Percentiles rank a stretch among this genome's conserved stretches.
These are phyloP conservation scores for Acleris sparsana DNA, from an alignment of 2,888 invertebrate species.

Conservation along the genomic window DNA sequence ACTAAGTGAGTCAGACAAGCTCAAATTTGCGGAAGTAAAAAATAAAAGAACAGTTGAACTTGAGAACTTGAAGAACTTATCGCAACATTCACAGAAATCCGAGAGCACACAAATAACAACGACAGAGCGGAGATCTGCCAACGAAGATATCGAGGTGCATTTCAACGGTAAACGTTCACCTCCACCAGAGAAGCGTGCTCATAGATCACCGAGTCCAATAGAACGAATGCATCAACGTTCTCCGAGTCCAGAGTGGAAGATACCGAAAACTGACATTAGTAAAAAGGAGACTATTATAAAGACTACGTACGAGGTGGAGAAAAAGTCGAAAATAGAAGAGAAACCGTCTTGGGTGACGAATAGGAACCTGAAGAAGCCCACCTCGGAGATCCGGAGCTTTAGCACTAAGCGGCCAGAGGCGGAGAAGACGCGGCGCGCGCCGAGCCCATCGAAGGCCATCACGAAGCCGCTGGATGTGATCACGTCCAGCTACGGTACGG, in stretches of 20 bases:
- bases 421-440: conserved; percentile 68
- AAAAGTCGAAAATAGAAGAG: conserved; percentile 73
- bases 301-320: conserved; percentile 60
- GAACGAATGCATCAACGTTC: conserved; percentile 57
- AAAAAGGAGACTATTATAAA: conserved; percentile 67
- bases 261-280: conserved; percentile 53
- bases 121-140: conserved; percentile 62
- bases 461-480: conserved; percentile 85
- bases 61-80: conserved; percentile 48
- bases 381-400: conserved; percentile 63
- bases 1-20: conserved; percentile 64
- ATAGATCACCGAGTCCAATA: conserved; percentile 42
- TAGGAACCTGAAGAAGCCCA: conserved; percentile 81
- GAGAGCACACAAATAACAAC: conserved; percentile 54
- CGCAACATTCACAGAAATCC: conserved; percentile 31
- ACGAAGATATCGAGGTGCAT: conserved; percentile 62
- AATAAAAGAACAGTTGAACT: conserved; percentile 52
- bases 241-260: conserved; percentile 59
- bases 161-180: conserved; percentile 66
- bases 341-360: conserved; percentile 86
- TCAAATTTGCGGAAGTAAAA: conserved; percentile 55
- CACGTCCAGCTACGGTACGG: conserved; percentile 92
- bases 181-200: conserved; percentile 61
- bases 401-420: conserved; percentile 68
- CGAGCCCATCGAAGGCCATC: conserved; percentile 69